Conservation (phyloP, 2,113 vertebrate genomes). For the Glaucomys volans region DNA sequence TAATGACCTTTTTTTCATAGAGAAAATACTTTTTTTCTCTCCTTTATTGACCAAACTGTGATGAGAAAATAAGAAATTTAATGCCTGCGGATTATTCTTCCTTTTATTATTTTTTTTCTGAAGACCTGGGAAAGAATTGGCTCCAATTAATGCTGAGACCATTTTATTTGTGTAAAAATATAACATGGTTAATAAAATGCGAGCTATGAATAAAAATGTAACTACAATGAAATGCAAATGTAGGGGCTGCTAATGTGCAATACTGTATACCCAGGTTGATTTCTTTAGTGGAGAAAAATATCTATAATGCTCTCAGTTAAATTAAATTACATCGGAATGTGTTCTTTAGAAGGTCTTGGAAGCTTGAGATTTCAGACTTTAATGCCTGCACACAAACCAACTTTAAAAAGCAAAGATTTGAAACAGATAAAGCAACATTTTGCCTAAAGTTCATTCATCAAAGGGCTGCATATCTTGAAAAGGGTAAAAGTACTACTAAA, state of each 20-base stretch:
- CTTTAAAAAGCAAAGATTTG: slow-evolving; percentile 93
- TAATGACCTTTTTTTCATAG: slow-evolving; percentile 65
- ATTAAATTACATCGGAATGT: slow-evolving; percentile 38
- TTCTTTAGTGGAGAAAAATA: not conserved
- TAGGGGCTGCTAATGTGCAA: not conserved
- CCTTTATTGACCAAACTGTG: not conserved
- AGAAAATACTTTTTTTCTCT: slow-evolving; percentile 37
- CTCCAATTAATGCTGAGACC: slow-evolving; percentile 53
- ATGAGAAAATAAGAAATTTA: slow-evolving; percentile 71
- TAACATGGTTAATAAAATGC: slow-evolving; percentile 37
- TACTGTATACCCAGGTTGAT: not conserved
- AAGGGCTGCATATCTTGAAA: slow-evolving; percentile 99
- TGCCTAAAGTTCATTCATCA: slow-evolving; percentile 99
- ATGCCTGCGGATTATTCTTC: not conserved
- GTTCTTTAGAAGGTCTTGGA: slow-evolving; percentile 61
- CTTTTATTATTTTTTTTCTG: not conserved
- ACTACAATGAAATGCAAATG: not conserved
- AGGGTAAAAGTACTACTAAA: slow-evolving; percentile 99
- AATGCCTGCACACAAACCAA: slow-evolving; percentile 87
- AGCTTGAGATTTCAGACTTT: slow-evolving; percentile 82
- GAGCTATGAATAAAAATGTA: slow-evolving; percentile 52
- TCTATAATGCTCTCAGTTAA: slow-evolving; percentile 44
- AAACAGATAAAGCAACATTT: slow-evolving; percentile 96
- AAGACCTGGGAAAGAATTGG: slow-evolving; percentile 18
- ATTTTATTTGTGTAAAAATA: slow-evolving; percentile 59